Evolutionary conservation across 2,888 invertebrate species (phyloP), one percentile per base, ranked within the genome.

Genomic region (Philereme transversata): DNA sequence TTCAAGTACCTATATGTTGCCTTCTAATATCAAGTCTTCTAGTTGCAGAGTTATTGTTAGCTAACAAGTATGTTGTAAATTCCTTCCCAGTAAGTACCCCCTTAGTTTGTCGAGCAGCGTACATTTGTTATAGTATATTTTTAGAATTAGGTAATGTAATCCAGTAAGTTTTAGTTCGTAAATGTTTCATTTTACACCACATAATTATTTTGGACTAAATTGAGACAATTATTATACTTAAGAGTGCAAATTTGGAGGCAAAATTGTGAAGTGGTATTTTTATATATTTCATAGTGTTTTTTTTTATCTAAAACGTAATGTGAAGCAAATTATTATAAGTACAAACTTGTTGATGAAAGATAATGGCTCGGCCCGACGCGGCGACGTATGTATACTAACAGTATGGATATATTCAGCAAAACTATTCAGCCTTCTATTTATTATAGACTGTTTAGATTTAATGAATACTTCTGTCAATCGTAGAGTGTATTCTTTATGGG

Each of bases 181-280:
- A 74, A 71, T 54, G 35, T 57, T 62, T 71, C 68, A 74, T 74
- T 77, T 77, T 70, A 74, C 70, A 72, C 74, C 71, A 70, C 73
- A 72, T 69, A 68, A 59, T 72, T 71, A 77, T 74, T 79, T 81
- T 76, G 76, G 75, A 77, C 65, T 75, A 77, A 77, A 77, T 62
- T 69, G 72, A 79, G 77, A 83, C 72, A 82, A 78, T 76, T 79
- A 80, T 78, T 74, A 72, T 72, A 73, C 72, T 70, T 77, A 80
- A 84, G 85, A 84, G 80, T 80, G 79, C 80, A 84, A 86, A 85
- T 86, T 88, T 84, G 82, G 76, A 77, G 83, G 81, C 78, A 82
- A 84, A 84, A 84, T 86, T 85, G 50, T 57, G 65, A 35, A 75
- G 77, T 83, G 78, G 88, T 91, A 91, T 91, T 91, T 91, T 91